Base-by-base conservation (phyloP, 2,888 invertebrate species). In the Drosophila melanosoma region DNA sequence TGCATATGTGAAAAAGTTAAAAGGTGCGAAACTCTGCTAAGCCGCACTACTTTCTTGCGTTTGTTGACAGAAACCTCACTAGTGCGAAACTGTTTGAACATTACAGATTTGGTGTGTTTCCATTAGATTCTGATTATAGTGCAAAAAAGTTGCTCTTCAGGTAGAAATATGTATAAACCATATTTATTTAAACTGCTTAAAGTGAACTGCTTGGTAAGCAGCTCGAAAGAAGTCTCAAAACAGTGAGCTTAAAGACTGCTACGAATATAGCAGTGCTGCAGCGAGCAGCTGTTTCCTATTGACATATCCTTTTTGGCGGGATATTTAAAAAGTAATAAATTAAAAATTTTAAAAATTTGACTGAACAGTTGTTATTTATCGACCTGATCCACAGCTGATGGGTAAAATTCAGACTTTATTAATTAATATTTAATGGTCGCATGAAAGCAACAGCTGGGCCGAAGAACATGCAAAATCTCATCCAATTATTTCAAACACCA, bases 381-480 rank as follows among this genome's bases (percentile, higher is more conserved):
- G 12, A 38, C 3, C 11, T 26, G 23, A 2, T 20, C 3, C 8
- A 20, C 52, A 20, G 12, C 12, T 36, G 26, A 12, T 4, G 15
- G 23, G 2, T 23, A 23, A 45, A 51, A 26, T 3, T 40, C 23
- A 0, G 36, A 8, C 15, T 23, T n/a, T 4, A 12, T n/a, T 17
- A 12, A 72, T 32, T 74, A 81, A 79, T 63, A 88, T 81, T 90
- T 51, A 89, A 36, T 7, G 10, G 11, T 1, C 2, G 26, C 29
- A 45, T 73, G 87, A 58, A 71, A 72, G 11, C 32, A 26, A 26
- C 87, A 90, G 83, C 82, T 90, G 87, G 60, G 45, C 2, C 56
- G 64, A 88, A 81, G 87, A 90, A 62, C 84, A 75, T 64, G 57
- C 63, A 69, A 78, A 57, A 65, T 49, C 35, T 48, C 26, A 33